A percentile compares a stretch with the other conserved stretches of the same genome.
Evolutionary conservation across 2,797 vertebrate genomes (phyloP).

Genomic region (Chiloscyllium punctatum): DNA sequence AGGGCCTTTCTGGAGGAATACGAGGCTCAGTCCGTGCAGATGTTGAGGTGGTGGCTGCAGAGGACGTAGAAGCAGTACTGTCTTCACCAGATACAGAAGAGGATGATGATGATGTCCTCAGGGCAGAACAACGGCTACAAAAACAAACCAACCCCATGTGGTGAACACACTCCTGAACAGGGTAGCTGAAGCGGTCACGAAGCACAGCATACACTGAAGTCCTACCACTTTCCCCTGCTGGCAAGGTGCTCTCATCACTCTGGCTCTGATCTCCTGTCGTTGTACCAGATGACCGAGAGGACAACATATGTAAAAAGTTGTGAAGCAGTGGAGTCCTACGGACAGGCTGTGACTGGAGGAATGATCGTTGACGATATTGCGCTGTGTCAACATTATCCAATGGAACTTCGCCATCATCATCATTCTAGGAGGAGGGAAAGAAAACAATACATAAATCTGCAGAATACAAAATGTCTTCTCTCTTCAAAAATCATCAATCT

Average conservation of each 20-base stretch:
- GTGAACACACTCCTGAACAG: conserved; percentile 82
- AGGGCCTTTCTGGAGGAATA: conserved; percentile 69
- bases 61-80: conserved; percentile 58
- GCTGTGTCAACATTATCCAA: conserved; percentile 94
- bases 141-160: conserved; percentile 92
- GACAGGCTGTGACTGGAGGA: conserved; percentile 89
- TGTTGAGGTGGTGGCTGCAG: conserved; percentile 76
- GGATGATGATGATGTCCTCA: conserved; percentile 67
- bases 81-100: conserved; percentile 59
- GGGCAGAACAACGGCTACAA: conserved; percentile 83
- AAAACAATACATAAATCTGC: conserved; percentile 41
- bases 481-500: not conserved
- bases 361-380: conserved; percentile 89
- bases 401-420: conserved; percentile 93
- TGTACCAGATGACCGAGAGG: conserved; percentile 83
- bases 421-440: conserved; percentile 61
- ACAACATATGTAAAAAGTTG: conserved; percentile 98
- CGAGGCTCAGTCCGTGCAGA: conserved; percentile 84
- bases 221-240: conserved; percentile 72
- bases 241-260: conserved; percentile 68
- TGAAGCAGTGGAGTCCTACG: conserved; percentile 95
- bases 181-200: conserved; percentile 68
- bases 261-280: conserved; percentile 73
- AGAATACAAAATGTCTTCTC: not conserved
- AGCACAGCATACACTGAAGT: conserved; percentile 72